Conservation (phyloP, 2,888 invertebrate species). For the Drosophila planitibia region DNA sequence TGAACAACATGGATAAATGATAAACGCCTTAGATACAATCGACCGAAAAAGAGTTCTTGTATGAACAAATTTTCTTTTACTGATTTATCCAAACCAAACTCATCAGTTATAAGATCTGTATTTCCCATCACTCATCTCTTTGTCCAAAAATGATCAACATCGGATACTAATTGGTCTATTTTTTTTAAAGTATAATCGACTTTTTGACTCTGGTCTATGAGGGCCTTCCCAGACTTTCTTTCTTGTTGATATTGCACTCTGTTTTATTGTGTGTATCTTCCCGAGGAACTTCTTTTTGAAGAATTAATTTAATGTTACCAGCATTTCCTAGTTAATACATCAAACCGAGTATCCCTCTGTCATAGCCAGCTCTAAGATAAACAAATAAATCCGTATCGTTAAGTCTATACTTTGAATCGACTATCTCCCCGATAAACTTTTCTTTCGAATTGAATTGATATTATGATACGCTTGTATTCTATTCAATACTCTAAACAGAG, state of each 20-base stretch:
- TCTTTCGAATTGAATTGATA: not conserved
- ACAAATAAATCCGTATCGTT: not conserved
- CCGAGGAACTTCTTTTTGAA: no score
- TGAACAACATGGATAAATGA: no score
- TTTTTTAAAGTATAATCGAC: no score
- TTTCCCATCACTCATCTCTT: no score
- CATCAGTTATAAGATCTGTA: not conserved
- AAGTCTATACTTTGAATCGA: not conserved
- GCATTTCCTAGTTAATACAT: rapidly evolving
- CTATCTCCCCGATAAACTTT: not conserved
- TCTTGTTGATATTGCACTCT: no score
- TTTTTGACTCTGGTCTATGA: no score
- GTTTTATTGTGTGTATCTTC: no score
- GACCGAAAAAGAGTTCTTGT: not conserved
- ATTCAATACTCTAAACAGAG: not conserved
- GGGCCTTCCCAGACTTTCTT: no score
- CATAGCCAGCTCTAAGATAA: not conserved
- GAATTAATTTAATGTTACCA: no score
- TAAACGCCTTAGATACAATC: not conserved
- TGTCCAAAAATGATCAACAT: no score
- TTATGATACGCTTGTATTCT: not conserved
- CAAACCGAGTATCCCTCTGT: not conserved
- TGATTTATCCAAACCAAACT: not conserved
- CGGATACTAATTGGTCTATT: no score
- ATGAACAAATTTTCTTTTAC: not conserved